Evolutionary conservation across 2,113 vertebrate genomes (phyloP).

Genomic region (Tetrao urogallus): DNA sequence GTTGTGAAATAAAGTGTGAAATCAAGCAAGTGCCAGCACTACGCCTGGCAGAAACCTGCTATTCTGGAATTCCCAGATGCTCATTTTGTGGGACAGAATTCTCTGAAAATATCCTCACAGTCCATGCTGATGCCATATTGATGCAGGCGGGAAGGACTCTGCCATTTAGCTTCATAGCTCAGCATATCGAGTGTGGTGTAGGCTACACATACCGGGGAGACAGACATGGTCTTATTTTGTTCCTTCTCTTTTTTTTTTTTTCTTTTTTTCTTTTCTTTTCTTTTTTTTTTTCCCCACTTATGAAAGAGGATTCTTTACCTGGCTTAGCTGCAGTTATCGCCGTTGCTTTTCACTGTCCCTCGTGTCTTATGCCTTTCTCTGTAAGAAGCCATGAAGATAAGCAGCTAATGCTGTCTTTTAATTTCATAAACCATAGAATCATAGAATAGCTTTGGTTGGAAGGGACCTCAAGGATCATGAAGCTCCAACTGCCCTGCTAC

Average conservation of each 20-base stretch:
- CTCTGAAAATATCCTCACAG: not conserved
- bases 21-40: not conserved
- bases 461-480: too few species aligned
- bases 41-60: not conserved
- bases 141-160: not conserved
- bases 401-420: not conserved
- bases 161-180: not conserved
- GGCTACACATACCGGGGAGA: not conserved
- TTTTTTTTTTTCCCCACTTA: too few species aligned
- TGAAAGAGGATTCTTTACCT: not conserved
- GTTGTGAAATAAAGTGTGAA: conserved; percentile 28
- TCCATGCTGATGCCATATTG: not conserved
- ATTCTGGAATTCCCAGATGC: not conserved
- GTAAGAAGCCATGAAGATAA: not conserved
- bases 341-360: not conserved
- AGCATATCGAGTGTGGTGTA: not conserved
- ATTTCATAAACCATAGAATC: not conserved
- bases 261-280: too few species aligned
- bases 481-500: too few species aligned
- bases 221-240: not conserved
- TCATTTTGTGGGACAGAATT: not conserved
- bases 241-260: not conserved
- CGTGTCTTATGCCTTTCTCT: not conserved
- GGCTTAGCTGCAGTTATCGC: not conserved
- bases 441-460: too few species aligned